Percentiles rank a stretch among this genome's conserved stretches.
phyloP scores from a whole-genome alignment of 2,888 invertebrate species.

The Drosophila kuntzei region DNA sequence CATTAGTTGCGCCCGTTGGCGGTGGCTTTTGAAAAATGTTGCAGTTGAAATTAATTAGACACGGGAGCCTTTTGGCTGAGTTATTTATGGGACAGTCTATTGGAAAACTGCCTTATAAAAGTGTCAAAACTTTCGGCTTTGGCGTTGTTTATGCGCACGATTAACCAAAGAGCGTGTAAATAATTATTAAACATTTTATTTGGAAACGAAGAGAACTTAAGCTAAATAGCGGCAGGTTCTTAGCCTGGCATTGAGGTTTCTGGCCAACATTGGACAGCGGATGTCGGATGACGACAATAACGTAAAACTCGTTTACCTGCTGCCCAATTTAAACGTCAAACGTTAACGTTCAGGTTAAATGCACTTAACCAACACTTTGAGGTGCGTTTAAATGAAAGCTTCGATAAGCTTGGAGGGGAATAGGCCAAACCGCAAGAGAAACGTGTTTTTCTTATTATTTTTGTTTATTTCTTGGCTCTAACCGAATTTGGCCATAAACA shows the following conservation, averaged over 20 bases:
- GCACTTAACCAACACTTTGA: constrained; percentile 81
- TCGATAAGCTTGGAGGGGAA: constrained; percentile 56
- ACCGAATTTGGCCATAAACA: constrained; percentile 78
- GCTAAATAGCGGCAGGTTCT: constrained; percentile 5
- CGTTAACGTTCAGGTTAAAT: constrained; percentile 80
- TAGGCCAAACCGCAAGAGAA: constrained; percentile 35
- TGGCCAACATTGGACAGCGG: constrained; percentile 46
- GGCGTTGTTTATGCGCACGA: constrained; percentile 70
- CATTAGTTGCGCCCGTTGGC: constrained; percentile 34
- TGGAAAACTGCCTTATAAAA: constrained; percentile 78
- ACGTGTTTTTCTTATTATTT: constrained; percentile 58
- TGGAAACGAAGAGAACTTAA: constrained; percentile 4
- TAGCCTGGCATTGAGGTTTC: constrained; percentile 17
- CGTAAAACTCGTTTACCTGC: constrained; percentile 62
- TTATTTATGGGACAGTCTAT: constrained; percentile 76
- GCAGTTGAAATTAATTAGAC: constrained; percentile 67
- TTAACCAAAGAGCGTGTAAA: constrained; percentile 67
- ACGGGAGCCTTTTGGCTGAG: constrained; percentile 72
- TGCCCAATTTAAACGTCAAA: constrained; percentile 79
- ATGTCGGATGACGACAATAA: constrained; percentile 50
- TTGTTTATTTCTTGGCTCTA: constrained; percentile 22
- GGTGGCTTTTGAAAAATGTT: constrained; percentile 55
- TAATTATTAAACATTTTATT: constrained; percentile 64
- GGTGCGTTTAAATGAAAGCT: constrained; percentile 74
- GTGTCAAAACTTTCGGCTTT: constrained; percentile 74